phyloP scores from a whole-genome alignment of 2,797 vertebrate genomes.

The Borostomias antarcticus region DNA sequence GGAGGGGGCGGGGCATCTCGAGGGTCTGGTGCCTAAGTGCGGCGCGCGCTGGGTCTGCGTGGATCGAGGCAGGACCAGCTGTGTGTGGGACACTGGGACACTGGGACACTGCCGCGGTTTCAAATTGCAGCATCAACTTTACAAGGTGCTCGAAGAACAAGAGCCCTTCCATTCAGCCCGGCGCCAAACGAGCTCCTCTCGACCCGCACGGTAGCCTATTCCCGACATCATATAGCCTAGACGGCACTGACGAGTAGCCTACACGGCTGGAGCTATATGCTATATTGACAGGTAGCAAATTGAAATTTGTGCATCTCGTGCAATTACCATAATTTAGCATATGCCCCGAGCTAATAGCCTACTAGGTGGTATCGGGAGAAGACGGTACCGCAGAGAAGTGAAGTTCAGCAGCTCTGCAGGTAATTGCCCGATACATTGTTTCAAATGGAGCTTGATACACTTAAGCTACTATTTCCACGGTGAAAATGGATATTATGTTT shows the following conservation, averaged over 20 bases:
- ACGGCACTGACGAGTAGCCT: neutral
- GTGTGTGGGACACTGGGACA: no score
- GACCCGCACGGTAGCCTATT: constrained; percentile 7
- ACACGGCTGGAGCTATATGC: neutral
- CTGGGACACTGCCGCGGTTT: constrained; percentile 30
- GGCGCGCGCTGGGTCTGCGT: constrained; percentile 38
- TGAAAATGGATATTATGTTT: neutral
- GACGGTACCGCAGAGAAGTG: constrained; percentile 68
- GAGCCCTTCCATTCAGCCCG: constrained; percentile 16
- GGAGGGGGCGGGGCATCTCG: constrained; percentile 46
- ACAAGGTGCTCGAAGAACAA: constrained; percentile 23
- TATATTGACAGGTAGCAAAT: constrained; percentile 2
- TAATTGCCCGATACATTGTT: constrained; percentile 34
- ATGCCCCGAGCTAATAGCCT: neutral
- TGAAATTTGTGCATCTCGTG: constrained; percentile 21
- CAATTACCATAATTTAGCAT: constrained; percentile 12
- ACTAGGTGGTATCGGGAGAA: constrained; percentile 18
- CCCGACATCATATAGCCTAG: neutral
- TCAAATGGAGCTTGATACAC: neutral
- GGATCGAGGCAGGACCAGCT: constrained; percentile 33
- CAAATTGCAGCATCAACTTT: constrained; percentile 54
- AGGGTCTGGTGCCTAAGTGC: constrained; percentile 33
- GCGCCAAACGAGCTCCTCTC: constrained; percentile 26
- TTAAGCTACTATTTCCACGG: neutral
- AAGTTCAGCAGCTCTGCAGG: constrained; percentile 73